A percentile compares a stretch with the other conserved stretches of the same genome.
These are phyloP conservation scores for Leptopilina boulardi DNA, from an alignment of 1,140 invertebrate species.

Conservation along the genomic window DNA sequence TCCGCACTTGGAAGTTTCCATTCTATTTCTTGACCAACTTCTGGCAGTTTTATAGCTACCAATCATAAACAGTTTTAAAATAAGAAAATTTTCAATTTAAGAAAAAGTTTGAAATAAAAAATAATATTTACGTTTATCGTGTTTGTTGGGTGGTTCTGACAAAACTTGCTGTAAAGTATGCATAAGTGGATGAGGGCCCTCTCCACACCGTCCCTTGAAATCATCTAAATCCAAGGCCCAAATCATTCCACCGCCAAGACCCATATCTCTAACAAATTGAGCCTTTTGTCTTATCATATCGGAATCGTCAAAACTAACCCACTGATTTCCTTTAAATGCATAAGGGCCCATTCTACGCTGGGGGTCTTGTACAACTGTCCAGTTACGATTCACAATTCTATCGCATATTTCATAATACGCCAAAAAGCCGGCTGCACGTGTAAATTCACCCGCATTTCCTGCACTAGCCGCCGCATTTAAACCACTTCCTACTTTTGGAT, in stretches of 20 bases:
- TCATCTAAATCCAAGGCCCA: slow-evolving; percentile 87
- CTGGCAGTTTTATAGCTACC: slow-evolving; percentile 63
- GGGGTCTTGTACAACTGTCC: slow-evolving; percentile 87
- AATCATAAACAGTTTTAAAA: slow-evolving; percentile 34
- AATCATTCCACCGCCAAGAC: slow-evolving; percentile 91
- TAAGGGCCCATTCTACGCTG: slow-evolving; percentile 88
- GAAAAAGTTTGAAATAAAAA: background rate
- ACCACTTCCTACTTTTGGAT: slow-evolving; percentile 73
- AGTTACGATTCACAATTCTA: slow-evolving; percentile 84
- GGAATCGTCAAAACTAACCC: slow-evolving; percentile 92
- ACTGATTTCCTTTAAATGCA: slow-evolving; percentile 90
- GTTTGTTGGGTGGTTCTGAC: slow-evolving; percentile 70
- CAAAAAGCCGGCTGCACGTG: slow-evolving; percentile 88
- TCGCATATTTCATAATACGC: slow-evolving; percentile 95
- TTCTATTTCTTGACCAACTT: slow-evolving; percentile 59
- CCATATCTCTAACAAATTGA: slow-evolving; percentile 84
- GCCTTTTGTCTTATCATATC: slow-evolving; percentile 87
- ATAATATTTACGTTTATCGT: slow-evolving; percentile 63
- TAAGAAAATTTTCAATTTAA: no score
- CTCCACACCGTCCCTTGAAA: slow-evolving; percentile 80
- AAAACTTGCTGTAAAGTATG: slow-evolving; percentile 83
- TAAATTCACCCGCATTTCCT: slow-evolving; percentile 88
- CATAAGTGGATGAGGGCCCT: slow-evolving; percentile 86
- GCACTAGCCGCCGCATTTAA: slow-evolving; percentile 85
- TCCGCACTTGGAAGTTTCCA: slow-evolving; percentile 50